These are phyloP conservation scores for Yponomeuta sedellus DNA, from an alignment of 2,888 invertebrate species.

Conservation along the genomic window DNA sequence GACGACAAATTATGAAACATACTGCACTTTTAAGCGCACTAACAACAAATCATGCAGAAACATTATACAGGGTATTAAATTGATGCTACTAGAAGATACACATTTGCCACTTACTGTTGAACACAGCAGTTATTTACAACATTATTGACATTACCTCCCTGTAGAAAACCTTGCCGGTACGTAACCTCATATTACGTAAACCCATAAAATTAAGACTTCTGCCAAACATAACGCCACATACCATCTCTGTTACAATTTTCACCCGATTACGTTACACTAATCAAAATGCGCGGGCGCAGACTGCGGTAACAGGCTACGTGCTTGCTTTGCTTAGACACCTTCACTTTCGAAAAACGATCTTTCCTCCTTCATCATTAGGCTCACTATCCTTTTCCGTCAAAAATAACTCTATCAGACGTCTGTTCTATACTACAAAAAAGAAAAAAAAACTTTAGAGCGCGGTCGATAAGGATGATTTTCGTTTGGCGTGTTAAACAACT, in stretches of 20 bases:
- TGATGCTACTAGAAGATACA: too few species aligned
- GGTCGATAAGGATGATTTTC: not conserved
- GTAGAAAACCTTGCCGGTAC: too few species aligned
- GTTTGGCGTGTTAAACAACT: not conserved
- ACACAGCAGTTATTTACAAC: too few species aligned
- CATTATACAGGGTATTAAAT: too few species aligned
- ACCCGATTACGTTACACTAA: constrained; percentile 63
- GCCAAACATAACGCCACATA: not conserved
- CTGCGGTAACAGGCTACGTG: not conserved
- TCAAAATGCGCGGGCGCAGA: constrained; percentile 53
- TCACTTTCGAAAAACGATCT: not conserved
- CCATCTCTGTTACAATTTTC: constrained; percentile 55
- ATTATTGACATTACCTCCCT: too few species aligned
- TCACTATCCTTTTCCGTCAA: not conserved
- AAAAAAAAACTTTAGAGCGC: not conserved
- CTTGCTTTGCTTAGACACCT: not conserved
- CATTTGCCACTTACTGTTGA: too few species aligned
- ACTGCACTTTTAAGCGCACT: too few species aligned
- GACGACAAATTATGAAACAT: too few species aligned
- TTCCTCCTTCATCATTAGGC: not conserved
- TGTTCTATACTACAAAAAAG: not conserved
- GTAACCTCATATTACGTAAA: not conserved
- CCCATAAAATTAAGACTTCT: not conserved
- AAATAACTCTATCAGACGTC: not conserved
- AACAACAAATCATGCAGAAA: too few species aligned